Evolutionary conservation across 2,888 invertebrate genomes (phyloP).

Genomic region (Euproctis similis): DNA sequence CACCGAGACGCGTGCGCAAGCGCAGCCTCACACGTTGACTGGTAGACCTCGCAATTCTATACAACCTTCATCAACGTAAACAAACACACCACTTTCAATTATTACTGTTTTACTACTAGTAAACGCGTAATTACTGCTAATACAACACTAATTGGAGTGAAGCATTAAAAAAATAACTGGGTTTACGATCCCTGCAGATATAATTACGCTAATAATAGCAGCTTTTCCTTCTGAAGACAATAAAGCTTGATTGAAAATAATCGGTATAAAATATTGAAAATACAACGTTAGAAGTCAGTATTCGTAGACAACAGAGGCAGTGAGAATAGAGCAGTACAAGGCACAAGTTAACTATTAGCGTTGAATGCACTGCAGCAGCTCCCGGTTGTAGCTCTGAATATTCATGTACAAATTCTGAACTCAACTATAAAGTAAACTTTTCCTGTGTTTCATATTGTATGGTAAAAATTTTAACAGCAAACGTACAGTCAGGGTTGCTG

Average conservation of each 20-base stretch:
- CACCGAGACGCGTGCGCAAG: slow-evolving; percentile 72
- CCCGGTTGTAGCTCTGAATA: slow-evolving; percentile 50
- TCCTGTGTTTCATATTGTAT: slow-evolving; percentile 23
- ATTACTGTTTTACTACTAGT: slow-evolving; percentile 35
- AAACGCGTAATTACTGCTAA: slow-evolving; percentile 24
- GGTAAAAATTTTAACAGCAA: slow-evolving; percentile 22
- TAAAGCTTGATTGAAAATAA: too few relatives aligned
- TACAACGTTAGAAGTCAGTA: slow-evolving; percentile 12
- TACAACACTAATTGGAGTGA: slow-evolving; percentile 22
- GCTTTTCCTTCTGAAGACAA: too few relatives aligned
- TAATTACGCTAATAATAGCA: too few relatives aligned
- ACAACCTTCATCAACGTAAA: slow-evolving; percentile 72
- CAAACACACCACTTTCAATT: slow-evolving; percentile 60
- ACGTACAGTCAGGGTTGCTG: too few relatives aligned
- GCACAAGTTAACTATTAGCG: slow-evolving; percentile 65
- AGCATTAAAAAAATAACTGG: slow-evolving; percentile 22
- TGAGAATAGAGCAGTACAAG: slow-evolving; percentile 41
- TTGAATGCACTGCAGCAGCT: slow-evolving; percentile 34
- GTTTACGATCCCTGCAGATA: slow-evolving; percentile 8
- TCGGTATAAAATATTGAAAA: too few relatives aligned
- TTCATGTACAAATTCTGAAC: slow-evolving; percentile 53
- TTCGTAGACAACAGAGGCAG: slow-evolving; percentile 32
- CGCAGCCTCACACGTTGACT: slow-evolving; percentile 70
- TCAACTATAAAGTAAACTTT: slow-evolving; percentile 32
- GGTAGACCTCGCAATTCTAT: slow-evolving; percentile 70